phyloP scores from a whole-genome alignment of 2,888 invertebrate species.

The Tethea ocularis region DNA sequence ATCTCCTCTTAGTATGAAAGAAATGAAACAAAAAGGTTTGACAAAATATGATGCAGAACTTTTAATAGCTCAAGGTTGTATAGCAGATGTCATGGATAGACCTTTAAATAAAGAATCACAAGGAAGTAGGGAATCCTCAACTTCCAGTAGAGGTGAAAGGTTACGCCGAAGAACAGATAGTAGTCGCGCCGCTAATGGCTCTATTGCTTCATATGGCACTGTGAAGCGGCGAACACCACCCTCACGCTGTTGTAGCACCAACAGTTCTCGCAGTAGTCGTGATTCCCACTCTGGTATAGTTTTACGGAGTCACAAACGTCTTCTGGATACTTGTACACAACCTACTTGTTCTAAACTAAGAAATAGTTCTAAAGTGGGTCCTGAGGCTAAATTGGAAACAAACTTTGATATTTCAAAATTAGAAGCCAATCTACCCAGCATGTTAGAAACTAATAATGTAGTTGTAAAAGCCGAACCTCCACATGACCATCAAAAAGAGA shows the following conservation, averaged over 20 bases:
- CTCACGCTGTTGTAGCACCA: slow-evolving; percentile 71
- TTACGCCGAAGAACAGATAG: slow-evolving; percentile 66
- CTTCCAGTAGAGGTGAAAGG: slow-evolving; percentile 69
- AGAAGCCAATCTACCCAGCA: slow-evolving; percentile 57
- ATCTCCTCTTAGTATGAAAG: slow-evolving; percentile 92
- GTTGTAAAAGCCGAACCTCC: slow-evolving; percentile 53
- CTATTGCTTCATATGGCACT: slow-evolving; percentile 57
- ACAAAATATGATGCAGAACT: slow-evolving; percentile 95
- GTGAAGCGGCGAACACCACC: slow-evolving; percentile 57
- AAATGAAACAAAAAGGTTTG: slow-evolving; percentile 92
- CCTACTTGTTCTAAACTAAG: slow-evolving; percentile 59
- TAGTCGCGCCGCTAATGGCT: slow-evolving; percentile 52
- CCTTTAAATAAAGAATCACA: slow-evolving; percentile 59
- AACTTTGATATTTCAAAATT: slow-evolving; percentile 58
- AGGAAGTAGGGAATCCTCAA: slow-evolving; percentile 75
- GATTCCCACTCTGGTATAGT: slow-evolving; percentile 83
- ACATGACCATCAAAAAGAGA: slow-evolving; percentile 44
- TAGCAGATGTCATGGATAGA: slow-evolving; percentile 86
- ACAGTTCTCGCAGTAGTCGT: slow-evolving; percentile 78
- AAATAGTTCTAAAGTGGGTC: slow-evolving; percentile 50
- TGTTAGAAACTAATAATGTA: slow-evolving; percentile 50
- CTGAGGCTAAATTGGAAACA: slow-evolving; percentile 59
- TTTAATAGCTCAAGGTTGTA: slow-evolving; percentile 91
- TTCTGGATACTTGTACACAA: slow-evolving; percentile 64
- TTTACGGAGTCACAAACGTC: slow-evolving; percentile 85